These are phyloP conservation scores for Takifugu flavidus DNA, from an alignment of 2,113 vertebrate species.

Conservation along the genomic window DNA sequence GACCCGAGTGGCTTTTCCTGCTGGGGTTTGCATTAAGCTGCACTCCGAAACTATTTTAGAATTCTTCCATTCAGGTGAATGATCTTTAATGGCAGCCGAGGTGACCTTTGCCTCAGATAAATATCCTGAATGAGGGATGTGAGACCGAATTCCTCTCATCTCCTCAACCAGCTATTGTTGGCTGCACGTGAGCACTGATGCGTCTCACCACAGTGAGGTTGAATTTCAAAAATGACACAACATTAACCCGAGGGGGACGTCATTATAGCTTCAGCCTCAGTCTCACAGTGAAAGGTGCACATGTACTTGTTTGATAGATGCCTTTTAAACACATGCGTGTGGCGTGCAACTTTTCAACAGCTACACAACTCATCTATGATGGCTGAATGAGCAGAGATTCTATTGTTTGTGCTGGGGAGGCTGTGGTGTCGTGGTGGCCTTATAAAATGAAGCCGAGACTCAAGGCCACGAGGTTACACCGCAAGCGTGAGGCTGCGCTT, in stretches of 20 bases:
- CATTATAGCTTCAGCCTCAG: constrained; percentile 2
- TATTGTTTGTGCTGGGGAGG: background rate
- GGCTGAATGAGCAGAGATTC: too few relatives aligned
- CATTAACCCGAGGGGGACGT: constrained; percentile 12
- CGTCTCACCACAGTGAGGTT: constrained; percentile 7
- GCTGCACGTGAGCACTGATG: background rate
- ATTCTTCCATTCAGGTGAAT: too few relatives aligned
- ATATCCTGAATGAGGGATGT: too few relatives aligned
- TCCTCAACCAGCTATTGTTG: background rate
- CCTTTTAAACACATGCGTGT: too few relatives aligned
- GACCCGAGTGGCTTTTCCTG: too few relatives aligned
- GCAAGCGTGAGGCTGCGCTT: constrained; percentile 50
- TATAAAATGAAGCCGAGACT: constrained; percentile 43
- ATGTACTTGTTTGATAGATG: background rate
- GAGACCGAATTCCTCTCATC: too few relatives aligned
- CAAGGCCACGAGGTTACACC: constrained; percentile 40
- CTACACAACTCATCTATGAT: constrained; percentile 3
- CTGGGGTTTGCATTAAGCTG: too few relatives aligned
- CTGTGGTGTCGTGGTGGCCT: constrained; percentile 44
- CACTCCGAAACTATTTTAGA: too few relatives aligned
- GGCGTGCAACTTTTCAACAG: constrained; percentile 3
- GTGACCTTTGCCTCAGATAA: too few relatives aligned
- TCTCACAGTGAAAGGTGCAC: background rate
- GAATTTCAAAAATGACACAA: constrained; percentile 29
- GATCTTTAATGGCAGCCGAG: too few relatives aligned